These are phyloP conservation scores for Oryzias celebensis DNA, from an alignment of 2,113 vertebrate genomes.

Conservation along the genomic window DNA sequence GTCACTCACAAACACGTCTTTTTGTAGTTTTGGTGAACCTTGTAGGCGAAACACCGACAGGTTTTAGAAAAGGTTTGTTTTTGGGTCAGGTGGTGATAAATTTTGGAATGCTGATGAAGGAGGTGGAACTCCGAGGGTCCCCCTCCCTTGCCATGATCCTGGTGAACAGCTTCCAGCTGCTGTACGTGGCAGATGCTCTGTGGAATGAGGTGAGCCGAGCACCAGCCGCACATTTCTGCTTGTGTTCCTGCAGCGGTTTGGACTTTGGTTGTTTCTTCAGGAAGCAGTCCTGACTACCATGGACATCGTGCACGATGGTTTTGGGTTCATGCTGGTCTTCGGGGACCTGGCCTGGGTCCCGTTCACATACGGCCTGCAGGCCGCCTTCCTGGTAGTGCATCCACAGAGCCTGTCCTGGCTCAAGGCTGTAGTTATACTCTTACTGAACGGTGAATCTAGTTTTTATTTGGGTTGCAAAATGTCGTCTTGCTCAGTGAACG, in stretches of 20 bases:
- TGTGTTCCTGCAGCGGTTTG: background rate
- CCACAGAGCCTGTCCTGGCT: slow-evolving; percentile 77
- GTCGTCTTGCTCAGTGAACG: background rate
- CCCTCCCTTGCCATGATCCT: slow-evolving; percentile 87
- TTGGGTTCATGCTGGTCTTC: slow-evolving; percentile 91
- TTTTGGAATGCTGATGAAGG: slow-evolving; percentile 84
- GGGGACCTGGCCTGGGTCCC: slow-evolving; percentile 90
- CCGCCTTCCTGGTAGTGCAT: slow-evolving; percentile 83
- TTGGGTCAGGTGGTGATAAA: slow-evolving; percentile 82
- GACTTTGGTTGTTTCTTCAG: slow-evolving; percentile 53
- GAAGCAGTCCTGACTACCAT: slow-evolving; percentile 88
- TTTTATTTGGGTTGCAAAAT: background rate
- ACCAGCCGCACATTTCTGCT: background rate
- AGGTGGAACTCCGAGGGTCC: slow-evolving; percentile 80
- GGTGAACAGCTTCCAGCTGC: slow-evolving; percentile 86
- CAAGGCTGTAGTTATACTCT: slow-evolving; percentile 69
- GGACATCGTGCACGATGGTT: slow-evolving; percentile 90
- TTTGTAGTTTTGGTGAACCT: too few relatives aligned
- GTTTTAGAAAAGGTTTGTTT: too few relatives aligned
- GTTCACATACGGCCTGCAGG: slow-evolving; percentile 87
- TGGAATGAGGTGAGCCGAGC: slow-evolving; percentile 83
- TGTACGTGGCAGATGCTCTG: slow-evolving; percentile 85
- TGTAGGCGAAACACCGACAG: too few relatives aligned
- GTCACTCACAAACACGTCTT: background rate
- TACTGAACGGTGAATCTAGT: slow-evolving; percentile 79